Conservation (phyloP, 1,140 invertebrate genomes). For the Drosophila repleta region DNA sequence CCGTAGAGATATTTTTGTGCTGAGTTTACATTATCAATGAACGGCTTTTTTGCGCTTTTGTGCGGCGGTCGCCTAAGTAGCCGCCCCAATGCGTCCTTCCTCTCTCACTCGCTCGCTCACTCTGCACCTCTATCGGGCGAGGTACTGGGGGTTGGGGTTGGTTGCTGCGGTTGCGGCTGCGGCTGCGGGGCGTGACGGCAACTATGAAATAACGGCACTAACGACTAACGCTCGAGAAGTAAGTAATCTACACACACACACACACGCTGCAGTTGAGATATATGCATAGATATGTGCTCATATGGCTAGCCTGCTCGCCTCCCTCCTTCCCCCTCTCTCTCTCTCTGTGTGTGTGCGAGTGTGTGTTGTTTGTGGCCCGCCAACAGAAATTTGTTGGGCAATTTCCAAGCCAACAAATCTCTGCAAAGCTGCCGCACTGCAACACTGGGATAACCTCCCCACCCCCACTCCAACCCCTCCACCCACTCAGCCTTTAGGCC, state of each 20-base stretch:
- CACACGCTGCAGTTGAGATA: constrained; percentile 34
- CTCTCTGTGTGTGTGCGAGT: constrained; percentile 47
- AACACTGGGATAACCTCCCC: constrained; percentile 22
- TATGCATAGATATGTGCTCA: constrained; percentile 68
- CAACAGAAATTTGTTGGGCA: constrained; percentile 81
- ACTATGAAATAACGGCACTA: constrained; percentile 81
- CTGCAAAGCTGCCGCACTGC: constrained; percentile 66
- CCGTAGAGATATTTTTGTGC: constrained; percentile 69
- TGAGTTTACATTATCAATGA: constrained; percentile 81
- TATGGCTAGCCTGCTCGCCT: constrained; percentile 48
- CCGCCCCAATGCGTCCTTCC: too few species aligned
- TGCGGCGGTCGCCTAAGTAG: constrained; percentile 69
- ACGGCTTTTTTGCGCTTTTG: constrained; percentile 77
- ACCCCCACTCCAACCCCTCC: background rate
- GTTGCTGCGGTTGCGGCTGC: constrained; percentile 36
- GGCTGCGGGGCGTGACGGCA: constrained; percentile 61
- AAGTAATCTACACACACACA: constrained; percentile 69
- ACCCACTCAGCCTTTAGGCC: background rate
- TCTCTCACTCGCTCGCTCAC: too few species aligned
- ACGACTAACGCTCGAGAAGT: constrained; percentile 78
- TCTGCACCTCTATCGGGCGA: background rate
- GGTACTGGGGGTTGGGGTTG: background rate
- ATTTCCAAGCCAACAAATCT: constrained; percentile 82
- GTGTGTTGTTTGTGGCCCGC: constrained; percentile 70
- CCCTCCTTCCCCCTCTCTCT: constrained; percentile 11